Base-by-base conservation (phyloP, 2,888 invertebrate genomes). In the Pristionchus fissidentatus region DNA sequence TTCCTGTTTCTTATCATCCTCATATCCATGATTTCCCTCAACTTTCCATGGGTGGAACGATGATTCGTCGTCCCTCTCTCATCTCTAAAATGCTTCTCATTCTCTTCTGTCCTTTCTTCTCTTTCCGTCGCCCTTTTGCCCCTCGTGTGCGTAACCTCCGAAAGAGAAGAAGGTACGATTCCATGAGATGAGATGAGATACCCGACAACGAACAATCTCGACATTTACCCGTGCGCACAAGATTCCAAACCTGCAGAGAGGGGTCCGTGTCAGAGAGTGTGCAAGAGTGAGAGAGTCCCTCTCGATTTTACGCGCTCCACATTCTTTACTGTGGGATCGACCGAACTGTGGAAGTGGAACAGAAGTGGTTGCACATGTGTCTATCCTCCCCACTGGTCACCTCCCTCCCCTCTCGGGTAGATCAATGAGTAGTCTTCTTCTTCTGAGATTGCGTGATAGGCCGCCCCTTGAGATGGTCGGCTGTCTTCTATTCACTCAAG, bases 381-480 rank as follows among this genome's bases (percentile, higher is more conserved):
- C n/a, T n/a, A n/a, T n/a, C n/a, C n/a, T n/a, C n/a, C n/a, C n/a
- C n/a, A n/a, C n/a, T n/a, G n/a, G 57, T 22, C 57, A 29, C 29
- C 57, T 29, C 26, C 19, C 57, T 57, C 26, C n/a, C 52, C 52
- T 10, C 4, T 26, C 32, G 32, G 32, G 29, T 22, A 29, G 57
- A 22, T 15, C 29, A 60, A 60, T 15, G n/a, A 70, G n/a, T n/a
- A n/a, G n/a, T n/a, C n/a, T n/a, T n/a, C n/a, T n/a, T n/a, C n/a
- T n/a, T n/a, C n/a, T n/a, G 19, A 41, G 43, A 70, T 70, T 70
- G 70, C 70, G 70, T 70, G 70, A 70, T 70, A n/a, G n/a, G n/a
- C n/a, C n/a, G n/a, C n/a, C 70, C 38, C 43, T 43, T n/a, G 15
- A 29, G 62, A 26, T 38, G 22, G 35, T 66, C 22, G 38, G 38